Evolutionary conservation across 2,113 vertebrate genomes (phyloP), one percentile per base, ranked within the genome.

Genomic region (Callocephalon fimbriatum): DNA sequence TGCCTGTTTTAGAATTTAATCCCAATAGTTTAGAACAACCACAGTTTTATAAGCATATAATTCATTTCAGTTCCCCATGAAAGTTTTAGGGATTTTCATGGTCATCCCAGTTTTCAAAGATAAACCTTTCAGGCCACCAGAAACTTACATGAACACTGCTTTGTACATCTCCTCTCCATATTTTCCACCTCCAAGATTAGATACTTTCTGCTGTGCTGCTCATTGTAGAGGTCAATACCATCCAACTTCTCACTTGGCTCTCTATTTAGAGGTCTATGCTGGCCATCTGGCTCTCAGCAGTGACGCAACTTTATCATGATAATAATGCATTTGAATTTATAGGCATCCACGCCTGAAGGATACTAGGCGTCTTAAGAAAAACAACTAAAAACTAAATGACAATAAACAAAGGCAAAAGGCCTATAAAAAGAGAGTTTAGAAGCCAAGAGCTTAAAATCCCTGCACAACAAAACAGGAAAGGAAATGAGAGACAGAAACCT

Each of bases 1-100:
- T 95, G 94, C 75, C 90, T 93, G 51, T 90, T 97, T 96, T 95
- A 94, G 90, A 68, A 51, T 97, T 96, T 96, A 97, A 92, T 97
- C 86, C 79, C 47, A 92, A 93, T 50, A 86, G 86, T 97, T 95
- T 92, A 92, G 75, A 73, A 86, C 79, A 90, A 94, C 88, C 93
- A 67, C 95, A 94, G 35, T 67, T 26, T 96, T 93, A 83, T 94
- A 88, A 95, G 94, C 82, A 83, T 95, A 67, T 93, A 91, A 95
- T 93, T 97, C 76, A 91, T 81, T 51, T 93, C 27, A 51, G 50
- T 84, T 94, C 71, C 50, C 26, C 53, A 15, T n/a, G 75, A 88
- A 94, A 56, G 29, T 62, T 80, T 88, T 59, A 74, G 86, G 42
- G 27, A 89, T 86, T 90, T 96, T 97, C 72, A 63, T 61, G 37